A percentile compares a stretch with the other conserved stretches of the same genome.
Evolutionary conservation across 92 coral and sea anemone genomes (phyloP).

Genomic region (Palythoa heliodiscus): DNA sequence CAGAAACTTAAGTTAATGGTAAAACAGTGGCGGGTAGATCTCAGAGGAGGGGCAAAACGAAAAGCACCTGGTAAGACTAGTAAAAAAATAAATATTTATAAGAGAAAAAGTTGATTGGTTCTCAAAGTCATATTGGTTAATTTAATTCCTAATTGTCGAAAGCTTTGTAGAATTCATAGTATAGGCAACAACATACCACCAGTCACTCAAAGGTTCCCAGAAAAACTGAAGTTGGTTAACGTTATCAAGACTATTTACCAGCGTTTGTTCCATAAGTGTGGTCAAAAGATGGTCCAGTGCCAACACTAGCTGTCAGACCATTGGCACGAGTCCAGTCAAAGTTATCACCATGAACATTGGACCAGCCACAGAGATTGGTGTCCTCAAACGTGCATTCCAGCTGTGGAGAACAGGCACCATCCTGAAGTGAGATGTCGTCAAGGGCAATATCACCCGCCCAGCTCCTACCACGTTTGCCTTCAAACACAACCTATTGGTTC

Average conservation of each 20-base stretch:
- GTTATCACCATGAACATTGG: conserved; percentile 87
- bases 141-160: too few species aligned
- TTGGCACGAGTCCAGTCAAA: conserved; percentile 94
- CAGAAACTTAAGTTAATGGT: not conserved
- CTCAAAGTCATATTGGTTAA: too few species aligned
- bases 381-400: conserved; percentile 86
- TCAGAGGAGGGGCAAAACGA: too few species aligned
- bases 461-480: conserved; percentile 84
- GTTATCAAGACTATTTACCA: conserved; percentile 54
- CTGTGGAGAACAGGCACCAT: conserved; percentile 86
- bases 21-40: too few species aligned
- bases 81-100: too few species aligned
- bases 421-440: conserved; percentile 83
- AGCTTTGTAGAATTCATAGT: too few species aligned
- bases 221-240: too few species aligned
- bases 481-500: conserved; percentile 77
- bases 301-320: conserved; percentile 82
- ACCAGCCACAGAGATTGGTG: conserved; percentile 84
- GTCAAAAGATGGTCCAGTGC: conserved; percentile 90
- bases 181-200: too few species aligned
- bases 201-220: not conserved
- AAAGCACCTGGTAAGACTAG: too few species aligned
- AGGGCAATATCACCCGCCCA: conserved; percentile 93
- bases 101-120: too few species aligned
- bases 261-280: conserved; percentile 79